Percentiles rank a stretch among this genome's conserved stretches.
Conservation (phyloP, 2,888 invertebrate species). For the Epistrophella euchroma region DNA sequence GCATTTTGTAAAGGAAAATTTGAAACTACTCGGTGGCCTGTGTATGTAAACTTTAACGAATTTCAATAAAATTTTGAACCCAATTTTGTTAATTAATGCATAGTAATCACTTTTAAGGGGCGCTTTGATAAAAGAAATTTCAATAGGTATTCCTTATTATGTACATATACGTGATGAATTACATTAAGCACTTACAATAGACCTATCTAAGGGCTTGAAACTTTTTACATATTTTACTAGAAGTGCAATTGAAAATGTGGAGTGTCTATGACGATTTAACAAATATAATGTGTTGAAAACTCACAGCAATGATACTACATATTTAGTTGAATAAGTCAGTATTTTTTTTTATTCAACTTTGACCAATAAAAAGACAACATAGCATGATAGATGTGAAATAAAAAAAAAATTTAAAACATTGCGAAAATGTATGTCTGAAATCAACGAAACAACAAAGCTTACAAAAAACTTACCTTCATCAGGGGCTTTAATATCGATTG, state of each 20-base stretch:
- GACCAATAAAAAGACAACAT: slow-evolving; percentile 24
- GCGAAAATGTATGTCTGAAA: slow-evolving; percentile 4
- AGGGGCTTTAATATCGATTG: not conserved
- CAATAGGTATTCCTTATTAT: too few species aligned
- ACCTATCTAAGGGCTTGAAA: not conserved
- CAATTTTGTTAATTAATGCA: too few species aligned
- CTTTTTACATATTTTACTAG: not conserved
- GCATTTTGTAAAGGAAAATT: too few species aligned
- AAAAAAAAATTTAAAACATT: not conserved
- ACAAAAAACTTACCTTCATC: slow-evolving; percentile 43
- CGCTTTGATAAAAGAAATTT: too few species aligned
- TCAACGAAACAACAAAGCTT: slow-evolving; percentile 2
- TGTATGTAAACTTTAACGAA: too few species aligned
- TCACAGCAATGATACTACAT: slow-evolving; percentile 43
- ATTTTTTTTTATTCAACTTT: slow-evolving; percentile 14
- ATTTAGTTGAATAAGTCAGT: slow-evolving; percentile 17
- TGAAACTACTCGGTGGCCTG: too few species aligned
- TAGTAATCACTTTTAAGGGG: too few species aligned
- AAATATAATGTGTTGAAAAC: not conserved
- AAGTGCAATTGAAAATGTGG: slow-evolving; percentile 3
- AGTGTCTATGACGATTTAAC: not conserved
- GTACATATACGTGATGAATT: too few species aligned
- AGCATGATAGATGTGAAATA: slow-evolving; percentile 60
- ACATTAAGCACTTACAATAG: not conserved
- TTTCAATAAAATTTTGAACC: too few species aligned